Base-by-base conservation (phyloP, 2,888 invertebrate genomes). In the Cosmorhoe ocellata region DNA sequence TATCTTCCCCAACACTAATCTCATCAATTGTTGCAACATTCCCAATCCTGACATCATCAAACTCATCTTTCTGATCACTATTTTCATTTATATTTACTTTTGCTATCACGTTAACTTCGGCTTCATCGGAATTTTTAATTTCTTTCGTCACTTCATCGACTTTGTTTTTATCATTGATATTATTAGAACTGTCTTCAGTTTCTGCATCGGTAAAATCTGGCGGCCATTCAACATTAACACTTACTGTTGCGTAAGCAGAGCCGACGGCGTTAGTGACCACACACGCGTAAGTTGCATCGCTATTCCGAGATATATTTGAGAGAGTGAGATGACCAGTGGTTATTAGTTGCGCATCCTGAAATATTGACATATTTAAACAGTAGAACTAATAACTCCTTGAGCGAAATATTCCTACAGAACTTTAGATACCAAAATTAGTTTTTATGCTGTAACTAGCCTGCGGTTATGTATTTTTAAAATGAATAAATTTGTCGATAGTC, bases 211-310 rank as follows among this genome's bases (percentile, higher is more conserved):
- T 5, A 37, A 90, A 81, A 7, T 31, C 38, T 0, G 92, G 90
- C 38, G 86, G 67, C 86, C 92, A 90, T 51, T 92, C 85, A 0
- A 94, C 92, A 9, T 74, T 74, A 0, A 94, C 68, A n/a, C 75
- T 65, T 39, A 93, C 90, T 0, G 80, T 79, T 0, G 91, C 85
- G 36, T 87, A 81, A 1, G 85, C 84, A 0, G 89, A 84, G 0
- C 93, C 93, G 0, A 92, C 92, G 0, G 83, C 80, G 74, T 94
- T 94, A 13, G 83, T 77, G 0, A 91, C 93, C 1, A 91, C 81
- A 63, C 94, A 95, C 0, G 91, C 88, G 70, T 93, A 94, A 0
- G 81, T 79, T 0, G 92, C 90, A 2, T 88, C 79, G 58, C 93
- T 88, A 0, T 63, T 24, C 0, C 90, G 81, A 1, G 82, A 72